Evolutionary conservation across 2,797 vertebrate genomes (phyloP).

Genomic region (Acanthornis magna): DNA sequence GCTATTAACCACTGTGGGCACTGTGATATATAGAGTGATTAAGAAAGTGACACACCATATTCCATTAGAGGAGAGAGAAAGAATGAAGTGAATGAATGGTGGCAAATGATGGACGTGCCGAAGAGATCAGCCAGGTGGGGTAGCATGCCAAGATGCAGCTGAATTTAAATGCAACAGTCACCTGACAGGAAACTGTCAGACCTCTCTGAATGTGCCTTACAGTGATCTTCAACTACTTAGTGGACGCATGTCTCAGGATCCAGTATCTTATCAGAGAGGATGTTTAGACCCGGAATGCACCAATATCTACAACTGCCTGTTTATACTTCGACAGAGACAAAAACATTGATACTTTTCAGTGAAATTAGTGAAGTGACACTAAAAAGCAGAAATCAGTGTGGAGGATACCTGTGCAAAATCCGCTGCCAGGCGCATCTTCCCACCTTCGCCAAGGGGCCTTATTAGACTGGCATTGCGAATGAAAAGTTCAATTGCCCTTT

Average conservation of each 20-base stretch:
- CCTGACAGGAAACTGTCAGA: neutral
- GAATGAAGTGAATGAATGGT: conserved; percentile 10
- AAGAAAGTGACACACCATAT: neutral
- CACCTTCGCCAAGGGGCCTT: conserved; percentile 89
- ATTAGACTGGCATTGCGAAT: conserved; percentile 89
- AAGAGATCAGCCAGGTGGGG: neutral
- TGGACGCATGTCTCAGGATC: neutral
- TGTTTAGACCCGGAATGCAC: neutral
- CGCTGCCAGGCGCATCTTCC: conserved; percentile 93
- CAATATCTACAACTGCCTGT: neutral
- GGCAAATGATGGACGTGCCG: neutral
- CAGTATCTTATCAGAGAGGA: neutral
- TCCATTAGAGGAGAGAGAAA: neutral
- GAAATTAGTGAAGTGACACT: neutral
- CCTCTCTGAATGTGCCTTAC: neutral
- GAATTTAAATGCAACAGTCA: conserved; percentile 10
- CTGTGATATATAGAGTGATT: neutral
- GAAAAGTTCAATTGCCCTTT: conserved; percentile 89
- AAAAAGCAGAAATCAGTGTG: neutral
- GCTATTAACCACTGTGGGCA: neutral
- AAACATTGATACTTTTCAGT: neutral
- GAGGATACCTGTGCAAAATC: conserved; percentile 92
- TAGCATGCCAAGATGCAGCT: conserved; percentile 18
- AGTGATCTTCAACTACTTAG: neutral
- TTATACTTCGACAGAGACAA: neutral